Evolutionary conservation across 2,888 invertebrate species (phyloP).

Genomic region (Troglohyphantes excavatus): DNA sequence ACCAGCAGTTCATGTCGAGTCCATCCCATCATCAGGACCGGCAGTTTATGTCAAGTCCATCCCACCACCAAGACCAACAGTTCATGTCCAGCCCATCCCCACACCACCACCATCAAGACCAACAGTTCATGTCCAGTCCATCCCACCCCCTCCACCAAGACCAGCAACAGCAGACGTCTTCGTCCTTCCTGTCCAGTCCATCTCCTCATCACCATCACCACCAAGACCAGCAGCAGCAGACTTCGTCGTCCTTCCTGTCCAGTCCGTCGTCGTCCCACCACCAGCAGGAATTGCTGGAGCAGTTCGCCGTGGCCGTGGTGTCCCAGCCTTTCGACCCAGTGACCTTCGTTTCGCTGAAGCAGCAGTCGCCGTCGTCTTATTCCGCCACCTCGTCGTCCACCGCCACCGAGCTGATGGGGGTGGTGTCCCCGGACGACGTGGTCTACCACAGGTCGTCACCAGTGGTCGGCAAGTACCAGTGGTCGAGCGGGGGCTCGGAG

Average conservation of each 20-base stretch:
- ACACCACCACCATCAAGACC: constrained; percentile 44
- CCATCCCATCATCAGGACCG: constrained; percentile 43
- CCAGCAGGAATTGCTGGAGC: constrained; percentile 72
- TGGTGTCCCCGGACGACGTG: constrained; percentile 63
- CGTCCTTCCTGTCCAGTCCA: not conserved
- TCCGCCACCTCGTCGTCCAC: constrained; percentile 46
- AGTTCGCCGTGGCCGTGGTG: constrained; percentile 62
- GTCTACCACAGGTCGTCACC: constrained; percentile 62
- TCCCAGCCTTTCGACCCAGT: constrained; percentile 65
- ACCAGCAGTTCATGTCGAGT: constrained; percentile 36
- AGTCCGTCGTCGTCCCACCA: constrained; percentile 43
- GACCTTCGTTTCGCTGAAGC: constrained; percentile 48
- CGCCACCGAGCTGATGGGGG: constrained; percentile 51
- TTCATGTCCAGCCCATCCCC: not conserved
- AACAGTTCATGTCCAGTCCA: constrained; percentile 8
- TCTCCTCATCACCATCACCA: not conserved
- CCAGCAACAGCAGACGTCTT: constrained; percentile 8
- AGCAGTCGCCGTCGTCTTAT: constrained; percentile 51
- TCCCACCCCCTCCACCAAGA: constrained; percentile 13
- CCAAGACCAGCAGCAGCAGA: constrained; percentile 43
- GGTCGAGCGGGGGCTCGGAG: constrained; percentile 51
- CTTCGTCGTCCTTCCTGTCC: constrained; percentile 19
- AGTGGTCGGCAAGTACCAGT: constrained; percentile 40
- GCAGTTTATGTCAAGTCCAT: constrained; percentile 46
- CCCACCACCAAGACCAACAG: constrained; percentile 55